These are phyloP conservation scores for Litoditis marina DNA, from an alignment of 2,888 invertebrate genomes.

Conservation along the genomic window DNA sequence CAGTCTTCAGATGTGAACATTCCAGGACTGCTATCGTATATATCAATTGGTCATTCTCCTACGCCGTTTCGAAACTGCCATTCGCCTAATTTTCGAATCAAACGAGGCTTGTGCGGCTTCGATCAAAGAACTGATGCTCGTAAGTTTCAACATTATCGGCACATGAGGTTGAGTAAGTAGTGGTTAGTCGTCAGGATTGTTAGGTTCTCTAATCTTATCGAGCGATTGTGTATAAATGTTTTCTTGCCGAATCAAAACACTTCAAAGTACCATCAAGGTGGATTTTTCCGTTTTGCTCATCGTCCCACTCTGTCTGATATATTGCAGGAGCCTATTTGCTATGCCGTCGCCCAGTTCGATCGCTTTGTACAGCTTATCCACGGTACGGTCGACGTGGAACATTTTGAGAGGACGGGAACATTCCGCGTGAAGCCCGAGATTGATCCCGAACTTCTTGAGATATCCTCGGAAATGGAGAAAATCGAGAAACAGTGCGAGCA, in stretches of 20 bases:
- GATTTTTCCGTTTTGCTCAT: no score
- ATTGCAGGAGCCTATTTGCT: slow-evolving; percentile 32
- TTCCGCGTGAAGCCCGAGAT: slow-evolving; percentile 46
- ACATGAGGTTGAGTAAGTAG: no score
- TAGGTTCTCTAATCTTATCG: no score
- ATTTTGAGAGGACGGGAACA: slow-evolving; percentile 39
- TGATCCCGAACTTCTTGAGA: slow-evolving; percentile 28
- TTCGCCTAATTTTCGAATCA: slow-evolving; percentile 23
- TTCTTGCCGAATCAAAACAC: no score
- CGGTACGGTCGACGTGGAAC: slow-evolving; percentile 41
- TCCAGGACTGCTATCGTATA: slow-evolving; percentile 31
- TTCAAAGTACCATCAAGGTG: no score
- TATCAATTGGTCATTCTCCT: slow-evolving; percentile 23
- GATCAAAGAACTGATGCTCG: slow-evolving; percentile 35
- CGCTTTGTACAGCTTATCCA: slow-evolving; percentile 33
- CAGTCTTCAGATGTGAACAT: not conserved
- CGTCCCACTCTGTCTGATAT: not conserved
- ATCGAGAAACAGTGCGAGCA: slow-evolving; percentile 26
- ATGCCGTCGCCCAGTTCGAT: slow-evolving; percentile 24
- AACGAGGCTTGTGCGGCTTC: slow-evolving; percentile 18
- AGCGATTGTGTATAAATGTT: no score
- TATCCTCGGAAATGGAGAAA: slow-evolving; percentile 25
- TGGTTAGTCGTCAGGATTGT: no score
- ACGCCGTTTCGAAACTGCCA: slow-evolving; percentile 16
- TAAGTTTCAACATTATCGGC: not conserved